Evolutionary conservation across 2,797 vertebrate species (phyloP).

Genomic region (Carapus acus): DNA sequence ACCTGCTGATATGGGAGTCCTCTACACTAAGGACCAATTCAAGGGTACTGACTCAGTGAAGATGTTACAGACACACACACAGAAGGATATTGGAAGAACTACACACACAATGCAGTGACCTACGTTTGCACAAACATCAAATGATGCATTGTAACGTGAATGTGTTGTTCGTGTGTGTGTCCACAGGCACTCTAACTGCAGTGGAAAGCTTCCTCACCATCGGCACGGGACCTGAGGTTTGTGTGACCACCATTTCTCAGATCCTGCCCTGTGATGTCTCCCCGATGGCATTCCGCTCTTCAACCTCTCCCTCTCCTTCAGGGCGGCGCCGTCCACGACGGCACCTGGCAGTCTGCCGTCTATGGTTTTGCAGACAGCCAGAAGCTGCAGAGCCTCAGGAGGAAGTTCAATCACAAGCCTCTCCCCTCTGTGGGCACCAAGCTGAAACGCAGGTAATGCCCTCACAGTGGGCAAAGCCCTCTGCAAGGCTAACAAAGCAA

Average conservation of each 20-base stretch:
- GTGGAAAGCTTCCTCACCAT: conserved; percentile 89
- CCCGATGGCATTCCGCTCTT: neutral
- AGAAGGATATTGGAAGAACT: neutral
- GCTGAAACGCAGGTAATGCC: conserved; percentile 82
- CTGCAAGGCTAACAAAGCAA: too few species aligned
- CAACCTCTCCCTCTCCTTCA: conserved; percentile 38
- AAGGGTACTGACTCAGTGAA: conserved; percentile 70
- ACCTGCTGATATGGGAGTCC: conserved; percentile 91
- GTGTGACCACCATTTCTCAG: conserved; percentile 21
- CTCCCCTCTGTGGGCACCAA: conserved; percentile 82
- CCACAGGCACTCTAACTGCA: conserved; percentile 84
- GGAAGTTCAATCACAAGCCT: conserved; percentile 78
- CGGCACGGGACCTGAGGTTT: conserved; percentile 82
- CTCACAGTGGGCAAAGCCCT: too few species aligned
- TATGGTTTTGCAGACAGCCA: conserved; percentile 78
- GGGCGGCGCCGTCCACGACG: conserved; percentile 83
- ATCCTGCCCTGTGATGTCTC: neutral
- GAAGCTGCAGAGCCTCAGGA: conserved; percentile 78
- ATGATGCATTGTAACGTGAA: neutral
- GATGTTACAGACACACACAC: neutral
- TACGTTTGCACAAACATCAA: neutral
- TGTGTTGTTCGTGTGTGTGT: neutral
- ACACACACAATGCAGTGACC: neutral
- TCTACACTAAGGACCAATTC: conserved; percentile 87
- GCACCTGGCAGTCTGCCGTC: conserved; percentile 93